Conservation (phyloP, 2,113 vertebrate genomes). For the Odocoileus virginianus region DNA sequence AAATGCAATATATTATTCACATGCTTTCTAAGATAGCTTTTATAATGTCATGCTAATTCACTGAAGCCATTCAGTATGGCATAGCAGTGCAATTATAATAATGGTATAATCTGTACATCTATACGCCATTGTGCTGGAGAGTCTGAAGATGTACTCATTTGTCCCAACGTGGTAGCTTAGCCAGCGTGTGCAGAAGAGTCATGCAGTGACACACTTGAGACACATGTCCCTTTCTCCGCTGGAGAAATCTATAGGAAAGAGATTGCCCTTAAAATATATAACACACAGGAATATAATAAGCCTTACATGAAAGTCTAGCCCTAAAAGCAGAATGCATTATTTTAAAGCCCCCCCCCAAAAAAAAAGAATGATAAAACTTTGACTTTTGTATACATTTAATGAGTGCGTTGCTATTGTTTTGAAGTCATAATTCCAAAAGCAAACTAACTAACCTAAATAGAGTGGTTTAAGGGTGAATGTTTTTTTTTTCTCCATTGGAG, state of each 20-base stretch:
- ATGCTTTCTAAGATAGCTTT: neutral
- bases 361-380: neutral
- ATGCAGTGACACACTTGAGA: neutral
- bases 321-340: neutral
- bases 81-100: neutral
- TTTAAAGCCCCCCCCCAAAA: neutral
- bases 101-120: neutral
- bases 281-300: neutral
- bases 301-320: neutral
- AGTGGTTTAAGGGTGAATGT: neutral
- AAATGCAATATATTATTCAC: neutral
- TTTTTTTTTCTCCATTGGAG: neutral
- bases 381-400: neutral
- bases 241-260: neutral
- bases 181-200: neutral
- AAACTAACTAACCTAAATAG: neutral
- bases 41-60: neutral
- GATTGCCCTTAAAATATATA: neutral
- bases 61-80: neutral
- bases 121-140: neutral
- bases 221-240: neutral
- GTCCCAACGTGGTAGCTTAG: neutral
- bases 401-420: neutral
- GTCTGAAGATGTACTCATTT: neutral
- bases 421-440: neutral